Evolutionary conservation across 2,113 vertebrate genomes (phyloP), one percentile per base, ranked within the genome.

Genomic region (Rhodinocichla rosea): DNA sequence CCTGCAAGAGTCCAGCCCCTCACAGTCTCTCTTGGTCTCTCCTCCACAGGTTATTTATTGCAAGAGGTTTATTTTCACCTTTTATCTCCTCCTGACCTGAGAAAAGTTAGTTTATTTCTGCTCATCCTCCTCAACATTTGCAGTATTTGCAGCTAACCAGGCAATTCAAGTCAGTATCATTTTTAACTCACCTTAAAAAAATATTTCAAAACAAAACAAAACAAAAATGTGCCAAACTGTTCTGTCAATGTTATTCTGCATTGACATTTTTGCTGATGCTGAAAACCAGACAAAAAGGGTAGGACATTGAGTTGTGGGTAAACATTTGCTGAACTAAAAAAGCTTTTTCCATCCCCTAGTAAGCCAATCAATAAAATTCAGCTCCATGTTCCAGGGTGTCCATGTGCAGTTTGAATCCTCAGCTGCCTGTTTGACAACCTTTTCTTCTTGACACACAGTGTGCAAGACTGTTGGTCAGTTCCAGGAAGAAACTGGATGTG

Each of bases 391-490:
- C 5, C 55, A 39, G 14, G 22, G 17, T 63, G 39, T 59, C 52
- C 49, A 33, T 40, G 33, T 42, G 15, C 2, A 0, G 2, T 35
- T 81, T 67, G 40, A 56, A 35, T 40, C 45, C 44, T 87, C 0
- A 0, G 7, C 30, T 70, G 18, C 13, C 24, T 77, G 6, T 65
- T 35, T 32, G 19, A 56, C 30, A 78, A 7, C 2, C 0, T 24
- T 87, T 86, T 33, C n/a, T 47, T 64, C 56, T 52, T 60, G 45
- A 62, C 12, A 47, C 21, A 11, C 40, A 50, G 23, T 79, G 27
- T 79, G 24, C 50, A 74, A 50, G 30, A 28, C 7, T 83, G 11
- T 26, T 53, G 37, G 67, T 62, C 59, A 73, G 55, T 62, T 83
- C 68, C 70, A 74, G 35, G 63, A 85, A 74, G 60, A 90, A 79